Conservation (phyloP, 2,113 vertebrate genomes). For the Ceratotherium simum region DNA sequence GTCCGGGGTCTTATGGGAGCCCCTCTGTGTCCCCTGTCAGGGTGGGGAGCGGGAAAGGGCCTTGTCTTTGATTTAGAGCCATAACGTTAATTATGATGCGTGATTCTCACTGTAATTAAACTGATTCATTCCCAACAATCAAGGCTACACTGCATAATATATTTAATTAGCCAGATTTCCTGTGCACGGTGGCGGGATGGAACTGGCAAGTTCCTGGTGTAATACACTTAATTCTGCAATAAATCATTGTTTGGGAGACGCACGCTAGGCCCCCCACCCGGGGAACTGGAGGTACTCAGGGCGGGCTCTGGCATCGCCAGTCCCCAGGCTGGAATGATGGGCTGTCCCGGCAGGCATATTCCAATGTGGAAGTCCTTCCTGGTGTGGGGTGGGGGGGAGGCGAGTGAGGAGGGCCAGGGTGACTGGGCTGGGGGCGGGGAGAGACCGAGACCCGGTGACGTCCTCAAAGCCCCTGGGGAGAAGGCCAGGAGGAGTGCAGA, state of each 20-base stretch:
- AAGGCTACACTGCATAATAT: constrained; percentile 82
- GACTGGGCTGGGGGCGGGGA: fast-evolving
- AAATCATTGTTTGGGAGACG: constrained; percentile 82
- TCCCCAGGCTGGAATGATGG: neutral
- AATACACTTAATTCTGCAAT: constrained; percentile 89
- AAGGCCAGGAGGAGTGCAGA: fast-evolving
- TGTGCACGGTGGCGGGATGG: constrained; percentile 75
- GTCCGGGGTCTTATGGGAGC: fast-evolving
- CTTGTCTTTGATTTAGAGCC: constrained; percentile 65
- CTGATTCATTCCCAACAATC: constrained; percentile 87
- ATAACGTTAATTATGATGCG: constrained; percentile 78
- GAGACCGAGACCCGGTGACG: neutral
- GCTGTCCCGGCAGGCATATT: fast-evolving
- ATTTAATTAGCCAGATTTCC: constrained; percentile 88
- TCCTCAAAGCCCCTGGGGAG: too few relatives aligned
- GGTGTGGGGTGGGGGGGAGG: neutral
- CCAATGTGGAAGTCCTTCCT: neutral
- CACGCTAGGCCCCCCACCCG: neutral
- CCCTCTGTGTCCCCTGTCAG: fast-evolving
- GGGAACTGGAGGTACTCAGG: neutral
- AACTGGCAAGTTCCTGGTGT: constrained; percentile 82
- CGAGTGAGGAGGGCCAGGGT: fast-evolving
- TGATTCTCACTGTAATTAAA: constrained; percentile 84
- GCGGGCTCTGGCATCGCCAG: neutral
- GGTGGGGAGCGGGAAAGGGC: neutral